Conservation (phyloP, 23 tunicate species). For the Trididemnum clinides region DNA sequence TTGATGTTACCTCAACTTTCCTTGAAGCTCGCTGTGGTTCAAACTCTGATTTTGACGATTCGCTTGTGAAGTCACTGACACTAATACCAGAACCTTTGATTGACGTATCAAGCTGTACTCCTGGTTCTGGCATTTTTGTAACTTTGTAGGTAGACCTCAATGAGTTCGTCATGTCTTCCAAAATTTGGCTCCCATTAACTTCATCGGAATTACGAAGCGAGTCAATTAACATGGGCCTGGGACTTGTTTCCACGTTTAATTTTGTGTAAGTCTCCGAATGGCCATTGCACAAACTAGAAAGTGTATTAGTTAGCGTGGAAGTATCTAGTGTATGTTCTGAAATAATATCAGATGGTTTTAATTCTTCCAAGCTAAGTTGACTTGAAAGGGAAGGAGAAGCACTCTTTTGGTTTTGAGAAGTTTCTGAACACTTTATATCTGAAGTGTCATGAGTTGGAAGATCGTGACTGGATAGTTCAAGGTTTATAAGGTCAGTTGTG, state of each 20-base stretch:
- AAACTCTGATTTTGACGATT: constrained; percentile 10
- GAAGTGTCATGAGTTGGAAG: not conserved
- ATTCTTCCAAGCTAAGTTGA: not conserved
- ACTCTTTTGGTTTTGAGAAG: not conserved
- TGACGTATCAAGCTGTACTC: constrained; percentile 8
- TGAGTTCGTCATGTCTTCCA: constrained; percentile 19
- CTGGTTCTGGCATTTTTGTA: not conserved
- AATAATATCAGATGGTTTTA: not conserved
- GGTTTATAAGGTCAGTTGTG: constrained; percentile 53
- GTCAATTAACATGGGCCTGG: constrained; percentile 17
- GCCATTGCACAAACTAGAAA: not conserved
- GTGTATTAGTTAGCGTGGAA: not conserved
- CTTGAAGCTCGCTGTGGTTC: not conserved
- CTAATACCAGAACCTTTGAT: constrained; percentile 42
- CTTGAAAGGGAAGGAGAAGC: not conserved
- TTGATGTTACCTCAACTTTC: too few relatives aligned
- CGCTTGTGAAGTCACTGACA: constrained; percentile 57
- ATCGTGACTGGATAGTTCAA: not conserved
- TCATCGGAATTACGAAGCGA: not conserved
- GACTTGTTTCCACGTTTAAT: not conserved
- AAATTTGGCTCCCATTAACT: not conserved
- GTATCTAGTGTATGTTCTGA: constrained; percentile 50
- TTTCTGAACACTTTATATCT: not conserved
- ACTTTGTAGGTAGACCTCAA: not conserved
- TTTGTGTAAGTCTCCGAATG: not conserved